Evolutionary conservation across 2,113 vertebrate species (phyloP), one percentile per base, ranked within the genome.

Genomic region (Aphyosemion australe): DNA sequence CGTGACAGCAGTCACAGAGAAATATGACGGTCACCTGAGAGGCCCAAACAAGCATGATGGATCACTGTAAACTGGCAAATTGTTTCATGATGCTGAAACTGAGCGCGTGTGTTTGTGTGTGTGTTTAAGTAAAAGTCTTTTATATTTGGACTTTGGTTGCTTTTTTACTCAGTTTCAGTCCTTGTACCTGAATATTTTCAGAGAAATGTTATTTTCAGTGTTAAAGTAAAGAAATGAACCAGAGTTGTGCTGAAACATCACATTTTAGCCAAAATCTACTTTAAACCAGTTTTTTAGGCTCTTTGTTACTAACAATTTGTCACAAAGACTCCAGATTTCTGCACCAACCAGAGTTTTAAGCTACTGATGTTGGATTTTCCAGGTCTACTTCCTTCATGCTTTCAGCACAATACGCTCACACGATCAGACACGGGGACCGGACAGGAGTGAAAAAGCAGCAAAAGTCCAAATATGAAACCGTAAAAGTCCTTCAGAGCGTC

Each of bases 31-130:
- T 82, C 79, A 78, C 83, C 69, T 83, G 64, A 67, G 52, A 61
- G 72, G 66, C 21, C 71, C 45, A 76, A 85, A 66, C 77, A 61
- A 18, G 37, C 19, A 12, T 83, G 77, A 86, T 79, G 65, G 76
- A 88, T 84, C 50, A 1, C 63, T 55, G 71, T 43, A 71, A 75
- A 86, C 69, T 20, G 57, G 78, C 65, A 72, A 86, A 88, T 84
- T 47, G 74, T 65, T 87, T 80, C 82, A 75, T 32, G 72, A 80
- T 82, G 83, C 39, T 1, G 20, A 14, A 6, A 26, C 34, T 18
- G 21, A 41, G 21, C 46, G 49, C 34, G 60, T 39, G 46, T 5
- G 11, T 48, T 31, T 39, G 47, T 56, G 62, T 57, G 11, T 20
- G 19, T 31, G 41, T 26, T 26, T 26, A 26, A 5, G 26, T 46